Conservation (phyloP, 1,140 invertebrate genomes). For the Liolophura sinensis region DNA sequence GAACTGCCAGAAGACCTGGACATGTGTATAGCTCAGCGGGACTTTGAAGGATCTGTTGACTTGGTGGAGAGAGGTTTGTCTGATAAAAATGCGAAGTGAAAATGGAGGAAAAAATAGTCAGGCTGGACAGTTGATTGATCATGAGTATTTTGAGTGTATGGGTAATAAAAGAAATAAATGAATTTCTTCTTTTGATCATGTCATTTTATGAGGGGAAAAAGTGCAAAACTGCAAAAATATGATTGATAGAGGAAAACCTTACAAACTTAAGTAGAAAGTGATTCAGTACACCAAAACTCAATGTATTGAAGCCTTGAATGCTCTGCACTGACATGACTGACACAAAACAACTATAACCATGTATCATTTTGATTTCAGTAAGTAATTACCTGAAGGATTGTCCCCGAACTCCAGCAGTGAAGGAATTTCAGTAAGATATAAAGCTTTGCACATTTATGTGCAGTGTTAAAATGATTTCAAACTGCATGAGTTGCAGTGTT, state of each 20-base stretch:
- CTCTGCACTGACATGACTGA: background rate
- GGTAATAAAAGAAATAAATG: background rate
- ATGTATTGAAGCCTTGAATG: no score
- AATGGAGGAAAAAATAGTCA: background rate
- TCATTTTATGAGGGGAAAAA: background rate
- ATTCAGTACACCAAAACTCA: no score
- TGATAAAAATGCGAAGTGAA: background rate
- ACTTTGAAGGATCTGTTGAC: slow-evolving; percentile 92
- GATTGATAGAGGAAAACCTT: no score
- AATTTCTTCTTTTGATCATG: background rate
- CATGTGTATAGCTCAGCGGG: slow-evolving; percentile 94
- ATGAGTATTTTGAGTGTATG: background rate
- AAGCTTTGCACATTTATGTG: background rate
- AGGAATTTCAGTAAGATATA: slow-evolving; percentile 53
- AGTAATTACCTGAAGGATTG: slow-evolving; percentile 49
- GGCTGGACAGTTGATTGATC: background rate
- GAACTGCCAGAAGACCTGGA: slow-evolving; percentile 95
- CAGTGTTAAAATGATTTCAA: no score
- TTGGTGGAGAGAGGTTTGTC: slow-evolving; percentile 73
- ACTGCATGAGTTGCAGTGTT: no score
- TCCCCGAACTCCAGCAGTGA: slow-evolving; percentile 48
- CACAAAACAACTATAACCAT: slow-evolving; percentile 2
- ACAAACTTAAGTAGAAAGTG: no score
- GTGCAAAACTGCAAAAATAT: no score
- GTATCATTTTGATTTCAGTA: slow-evolving; percentile 35